Evolutionary conservation across 2,888 invertebrate genomes (phyloP), one percentile per base, ranked within the genome.

Genomic region (Drymonia ruficornis): DNA sequence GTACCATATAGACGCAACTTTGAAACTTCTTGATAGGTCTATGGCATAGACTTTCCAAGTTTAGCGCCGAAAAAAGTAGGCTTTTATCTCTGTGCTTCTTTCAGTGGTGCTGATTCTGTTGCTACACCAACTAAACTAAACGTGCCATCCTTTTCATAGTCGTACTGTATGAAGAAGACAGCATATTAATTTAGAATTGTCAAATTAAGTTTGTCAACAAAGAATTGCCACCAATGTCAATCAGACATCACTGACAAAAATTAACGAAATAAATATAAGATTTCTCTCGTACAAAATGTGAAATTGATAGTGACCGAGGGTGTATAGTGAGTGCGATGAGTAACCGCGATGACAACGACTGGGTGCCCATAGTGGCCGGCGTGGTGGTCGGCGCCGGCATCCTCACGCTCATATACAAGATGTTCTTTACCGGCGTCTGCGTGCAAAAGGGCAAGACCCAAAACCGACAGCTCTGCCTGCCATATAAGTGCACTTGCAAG

Each of bases 361-460:
- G 68, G 73, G 61, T 81, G 49, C 81, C 83, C 2, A 44, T 85
- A 2, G 80, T 78, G 9, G 85, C 78, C 0, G 85, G 84, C 12
- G 62, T 84, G 45, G 74, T 76, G 7, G 65, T 86, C 13, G 76
- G 86, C n/a, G 76, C 72, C 0, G 84, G 86, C 0, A 55, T 82
- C 1, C 68, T 85, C 19, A 65, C 76, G 0, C 54, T 84, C 16
- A 29, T 85, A 6, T 84, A 83, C 65, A 81, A 78, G 57, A 57
- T 82, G 63, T 71, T 76, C 58, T 72, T 60, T 46, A 29, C 52
- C 12, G 57, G 48, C 12, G 18, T 49, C 11, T 38, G 46, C 8
- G 48, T 47, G 0, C 31, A 50, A 16, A 50, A 52, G 31, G 55
- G 12, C 0, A 34, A 57, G n/a, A 43, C 38, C 43, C 72, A 78